Conservation (phyloP, 2,888 invertebrate genomes). For the Autographa pulchrina region DNA sequence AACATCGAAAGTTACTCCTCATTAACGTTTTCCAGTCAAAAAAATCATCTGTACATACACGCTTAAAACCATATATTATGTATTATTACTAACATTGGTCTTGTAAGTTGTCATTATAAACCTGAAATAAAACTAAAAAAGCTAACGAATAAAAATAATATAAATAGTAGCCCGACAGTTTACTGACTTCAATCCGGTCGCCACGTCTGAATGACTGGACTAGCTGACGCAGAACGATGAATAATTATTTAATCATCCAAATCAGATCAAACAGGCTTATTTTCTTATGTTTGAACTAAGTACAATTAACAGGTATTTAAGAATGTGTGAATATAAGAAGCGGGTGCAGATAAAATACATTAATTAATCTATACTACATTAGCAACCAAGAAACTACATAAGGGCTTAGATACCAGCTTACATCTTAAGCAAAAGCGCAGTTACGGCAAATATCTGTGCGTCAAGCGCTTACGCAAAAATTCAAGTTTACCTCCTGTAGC, state of each 20-base stretch:
- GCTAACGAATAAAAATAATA: background rate
- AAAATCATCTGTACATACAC: background rate
- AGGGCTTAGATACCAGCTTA: background rate
- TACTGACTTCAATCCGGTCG: background rate
- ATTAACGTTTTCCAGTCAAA: slow-evolving; percentile 10
- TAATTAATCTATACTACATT: background rate
- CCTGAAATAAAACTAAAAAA: background rate
- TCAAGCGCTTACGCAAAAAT: no score
- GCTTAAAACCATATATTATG: background rate
- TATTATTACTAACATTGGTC: background rate
- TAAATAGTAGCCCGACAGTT: background rate
- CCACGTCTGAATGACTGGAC: background rate
- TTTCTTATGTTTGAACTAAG: background rate
- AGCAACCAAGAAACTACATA: background rate
- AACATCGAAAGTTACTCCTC: slow-evolving; percentile 49
- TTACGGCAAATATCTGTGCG: no score
- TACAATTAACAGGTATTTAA: background rate
- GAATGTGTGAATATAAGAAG: background rate
- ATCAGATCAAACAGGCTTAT: background rate
- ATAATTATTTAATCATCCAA: background rate
- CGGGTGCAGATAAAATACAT: background rate
- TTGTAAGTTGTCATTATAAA: background rate
- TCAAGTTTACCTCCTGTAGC: no score
- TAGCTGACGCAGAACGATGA: background rate
- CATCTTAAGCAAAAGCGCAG: background rate